These are phyloP conservation scores for Callorhinus ursinus DNA, from an alignment of 2,113 vertebrate species.

Conservation along the genomic window DNA sequence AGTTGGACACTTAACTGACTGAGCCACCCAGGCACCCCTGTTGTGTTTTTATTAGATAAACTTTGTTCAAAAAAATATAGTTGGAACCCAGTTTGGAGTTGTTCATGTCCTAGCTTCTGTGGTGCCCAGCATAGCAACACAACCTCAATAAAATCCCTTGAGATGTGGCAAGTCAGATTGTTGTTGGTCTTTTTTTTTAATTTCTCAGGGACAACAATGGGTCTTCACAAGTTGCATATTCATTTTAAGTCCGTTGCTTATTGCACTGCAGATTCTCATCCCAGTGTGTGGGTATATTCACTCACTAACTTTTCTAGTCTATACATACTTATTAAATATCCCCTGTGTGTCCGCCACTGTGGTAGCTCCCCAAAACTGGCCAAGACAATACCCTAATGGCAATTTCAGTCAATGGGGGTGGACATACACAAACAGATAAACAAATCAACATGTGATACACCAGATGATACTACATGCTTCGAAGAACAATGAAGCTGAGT, in stretches of 20 bases:
- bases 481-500: not conserved
- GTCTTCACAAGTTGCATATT: not conserved
- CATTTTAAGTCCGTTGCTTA: not conserved
- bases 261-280: not conserved
- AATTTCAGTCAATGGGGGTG: not conserved
- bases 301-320: not conserved
- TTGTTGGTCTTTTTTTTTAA: not conserved
- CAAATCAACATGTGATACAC: not conserved
- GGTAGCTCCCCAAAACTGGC: not conserved
- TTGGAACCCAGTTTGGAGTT: not conserved
- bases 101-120: not conserved
- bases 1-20: not conserved
- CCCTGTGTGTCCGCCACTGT: not conserved
- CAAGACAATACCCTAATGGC: not conserved
- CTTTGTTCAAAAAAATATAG: slow-evolving; percentile 15
- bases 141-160: not conserved
- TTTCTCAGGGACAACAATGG: not conserved
- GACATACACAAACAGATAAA: not conserved
- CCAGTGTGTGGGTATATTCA: not conserved
- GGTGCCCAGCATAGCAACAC: not conserved
- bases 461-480: not conserved
- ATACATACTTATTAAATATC: not conserved
- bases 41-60: not conserved
- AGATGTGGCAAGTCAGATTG: not conserved
- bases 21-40: not conserved